phyloP scores from a whole-genome alignment of 1,140 invertebrate genomes.

The Heliothis virescens region DNA sequence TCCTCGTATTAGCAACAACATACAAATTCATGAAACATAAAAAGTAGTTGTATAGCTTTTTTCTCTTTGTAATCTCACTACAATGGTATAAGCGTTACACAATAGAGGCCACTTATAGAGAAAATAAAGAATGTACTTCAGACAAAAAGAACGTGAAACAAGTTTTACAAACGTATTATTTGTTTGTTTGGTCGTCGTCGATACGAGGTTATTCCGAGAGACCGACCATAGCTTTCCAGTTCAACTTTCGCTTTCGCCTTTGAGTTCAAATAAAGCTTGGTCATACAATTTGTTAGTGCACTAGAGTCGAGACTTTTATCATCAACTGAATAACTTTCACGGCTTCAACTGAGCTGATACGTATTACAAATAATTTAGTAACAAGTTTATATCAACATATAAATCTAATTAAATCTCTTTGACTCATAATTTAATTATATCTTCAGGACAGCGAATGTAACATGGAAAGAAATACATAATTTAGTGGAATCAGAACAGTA shows the following conservation, averaged over 20 bases:
- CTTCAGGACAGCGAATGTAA: not conserved
- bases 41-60: not conserved
- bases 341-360: not conserved
- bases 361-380: not conserved
- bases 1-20: not conserved
- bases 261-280: conserved; percentile 51
- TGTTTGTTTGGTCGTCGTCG: conserved; percentile 26
- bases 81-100: conserved; percentile 19
- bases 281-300: conserved; percentile 37
- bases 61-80: not conserved
- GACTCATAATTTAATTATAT: conserved; percentile 8
- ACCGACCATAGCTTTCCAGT: conserved; percentile 65
- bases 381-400: not conserved
- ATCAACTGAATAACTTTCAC: conserved; percentile 53
- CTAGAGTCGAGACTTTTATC: conserved; percentile 16
- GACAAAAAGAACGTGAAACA: conserved; percentile 41
- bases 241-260: conserved; percentile 74
- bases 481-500: conserved; percentile 11
- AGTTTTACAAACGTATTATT: conserved; percentile 40
- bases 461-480: not conserved
- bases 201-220: conserved; percentile 40
- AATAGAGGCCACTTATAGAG: conserved; percentile 30
- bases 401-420: not conserved
- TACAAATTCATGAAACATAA: conserved; percentile 3
- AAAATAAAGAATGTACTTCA: conserved; percentile 17